Conservation (phyloP, 2,797 vertebrate genomes). For the Brachyrhaphis roseni region DNA sequence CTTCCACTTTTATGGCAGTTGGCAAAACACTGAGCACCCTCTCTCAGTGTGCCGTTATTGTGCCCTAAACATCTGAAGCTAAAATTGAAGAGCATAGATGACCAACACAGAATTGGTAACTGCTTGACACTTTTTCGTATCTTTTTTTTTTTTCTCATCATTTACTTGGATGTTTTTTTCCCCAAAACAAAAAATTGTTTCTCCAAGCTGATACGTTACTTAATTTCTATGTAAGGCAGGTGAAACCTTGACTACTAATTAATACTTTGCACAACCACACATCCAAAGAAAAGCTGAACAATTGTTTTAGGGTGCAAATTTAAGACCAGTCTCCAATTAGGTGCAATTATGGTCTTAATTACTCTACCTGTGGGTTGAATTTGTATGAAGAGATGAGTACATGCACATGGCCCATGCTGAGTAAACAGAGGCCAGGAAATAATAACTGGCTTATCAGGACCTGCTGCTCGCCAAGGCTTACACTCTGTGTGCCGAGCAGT, state of each 20-base stretch:
- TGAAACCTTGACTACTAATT: slow-evolving; percentile 1
- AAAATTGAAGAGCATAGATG: background rate
- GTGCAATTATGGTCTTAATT: background rate
- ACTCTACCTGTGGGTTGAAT: slow-evolving; percentile 1
- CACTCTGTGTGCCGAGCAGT: slow-evolving; percentile 39
- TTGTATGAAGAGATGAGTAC: background rate
- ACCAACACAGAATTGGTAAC: background rate
- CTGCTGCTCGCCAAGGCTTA: slow-evolving; percentile 58
- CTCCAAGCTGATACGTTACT: background rate
- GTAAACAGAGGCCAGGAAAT: slow-evolving; percentile 52
- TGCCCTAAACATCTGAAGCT: background rate
- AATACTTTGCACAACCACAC: background rate
- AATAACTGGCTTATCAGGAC: slow-evolving; percentile 54
- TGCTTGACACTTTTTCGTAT: background rate
- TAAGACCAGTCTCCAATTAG: background rate
- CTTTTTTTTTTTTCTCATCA: background rate
- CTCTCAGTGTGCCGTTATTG: no score
- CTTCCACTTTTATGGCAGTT: no score
- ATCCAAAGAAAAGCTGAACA: background rate
- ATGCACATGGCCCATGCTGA: slow-evolving; percentile 30
- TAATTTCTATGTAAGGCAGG: background rate
- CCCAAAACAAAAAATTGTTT: background rate
- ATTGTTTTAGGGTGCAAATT: background rate
- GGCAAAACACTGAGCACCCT: no score
- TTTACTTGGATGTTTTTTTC: no score